Base-by-base conservation (phyloP, 2,888 invertebrate genomes). In the Trissolcus japonicus region DNA sequence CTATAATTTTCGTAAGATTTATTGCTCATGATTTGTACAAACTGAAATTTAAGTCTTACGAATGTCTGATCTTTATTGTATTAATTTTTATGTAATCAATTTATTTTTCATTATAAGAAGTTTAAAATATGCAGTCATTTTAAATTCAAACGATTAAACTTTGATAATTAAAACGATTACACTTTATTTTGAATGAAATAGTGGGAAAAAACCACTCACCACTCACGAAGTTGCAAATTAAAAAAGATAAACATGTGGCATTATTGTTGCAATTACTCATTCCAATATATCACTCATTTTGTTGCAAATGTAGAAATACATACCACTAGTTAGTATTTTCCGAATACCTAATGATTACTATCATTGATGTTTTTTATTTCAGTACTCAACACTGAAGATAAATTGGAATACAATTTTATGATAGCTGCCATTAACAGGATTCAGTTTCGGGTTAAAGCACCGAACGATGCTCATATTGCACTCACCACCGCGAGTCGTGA, bases 381-480 rank as follows among this genome's bases (percentile, higher is more conserved):
- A 95, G 96, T 95, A 90, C 89, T 97, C 76, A 89, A 92, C 84
- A 94, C 95, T 78, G 93, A 93, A 84, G 95, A 96, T 87, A 94
- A 94, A 88, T 92, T 95, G 87, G 93, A 94, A 88, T 96, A 96
- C 90, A 92, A 92, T 96, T 95, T 91, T 93, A 94, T 85, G n/a
- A n/a, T n/a, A n/a, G n/a, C n/a, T n/a, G n/a, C 95, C 95, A 25
- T 92, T 94, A 65, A 89, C 91, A 14, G 91, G 91, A 79, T 95
- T 62, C 93, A 94, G 85, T 96, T 97, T 89, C 93, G 94, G 84
- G 93, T 97, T 4, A 93, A 94, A 79, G 92, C 96, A 0, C 85
- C 93, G 0, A 93, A 96, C 85, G 96, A 97, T 90, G 97, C 96
- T 9, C 97, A 97, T 87, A 85, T 97, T 82, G 95, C 95, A 0